Evolutionary conservation across 1,140 invertebrate genomes (phyloP), one percentile per base, ranked within the genome.

Genomic region (Homalodisca vitripennis): DNA sequence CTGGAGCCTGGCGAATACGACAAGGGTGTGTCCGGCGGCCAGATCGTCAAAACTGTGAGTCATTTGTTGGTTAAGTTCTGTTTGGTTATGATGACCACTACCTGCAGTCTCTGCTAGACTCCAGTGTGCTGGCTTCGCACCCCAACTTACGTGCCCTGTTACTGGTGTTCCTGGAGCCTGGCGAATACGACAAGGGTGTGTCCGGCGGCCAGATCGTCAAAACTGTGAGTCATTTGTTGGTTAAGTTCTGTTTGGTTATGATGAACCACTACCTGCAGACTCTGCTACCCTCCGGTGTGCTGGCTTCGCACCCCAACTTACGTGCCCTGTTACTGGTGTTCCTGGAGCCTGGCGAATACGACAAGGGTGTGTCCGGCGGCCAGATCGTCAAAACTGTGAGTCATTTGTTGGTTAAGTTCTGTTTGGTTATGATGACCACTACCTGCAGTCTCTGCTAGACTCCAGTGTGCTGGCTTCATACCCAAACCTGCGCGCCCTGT

Each of bases 171-270:
- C 79, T 95, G 46, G 86, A 95, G 78, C 88, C 92, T 75, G 85
- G 92, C 68, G 85, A 91, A 73, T 92, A 95, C 82, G 89, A 90
- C 77, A 84, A 87, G 79, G 83, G 84, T 66, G 82, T 88, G 17
- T 79, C 95, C 14, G 92, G 90, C 0, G 98, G 98, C 79, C 96
- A 95, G 76, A 90, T 94, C n/a, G 93, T 98, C 76, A 94, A 97
- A 73, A 98, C 97, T 78, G 92, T 94, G 78, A 94, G 93, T 67
- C 82, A 92, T 55, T 82, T 88, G 6, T 94, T 98, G 48, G 78
- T 98, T 47, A 94, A 98, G 78, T 90, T 88, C 74, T 82, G 95
- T 31, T 94, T 93, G 84, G 84, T 88, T 67, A 90, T 92, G 82
- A 79, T 98, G 3, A 94, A 96, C 77, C 85, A 84, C 32, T 98